Conservation (phyloP, 1,140 invertebrate species). For the Ptiloglossa arizonensis region DNA sequence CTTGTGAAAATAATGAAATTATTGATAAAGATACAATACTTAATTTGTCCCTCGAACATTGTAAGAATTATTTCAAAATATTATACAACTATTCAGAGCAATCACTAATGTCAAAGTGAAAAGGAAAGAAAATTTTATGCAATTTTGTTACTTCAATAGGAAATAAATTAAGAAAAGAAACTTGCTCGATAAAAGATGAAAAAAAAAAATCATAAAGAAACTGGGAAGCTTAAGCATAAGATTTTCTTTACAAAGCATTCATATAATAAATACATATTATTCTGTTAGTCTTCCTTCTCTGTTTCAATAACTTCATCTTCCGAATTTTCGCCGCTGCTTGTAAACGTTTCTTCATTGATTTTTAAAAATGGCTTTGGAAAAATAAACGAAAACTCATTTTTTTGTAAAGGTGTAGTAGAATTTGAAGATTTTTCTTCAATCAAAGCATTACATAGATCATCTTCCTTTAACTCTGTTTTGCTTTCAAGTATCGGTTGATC, state of each 20-base stretch:
- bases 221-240: no score
- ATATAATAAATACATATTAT: not conserved
- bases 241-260: not conserved
- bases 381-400: slow-evolving; percentile 13
- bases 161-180: no score
- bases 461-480: not conserved
- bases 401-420: slow-evolving; percentile 16
- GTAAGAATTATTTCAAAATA: no score
- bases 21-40: no score
- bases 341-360: slow-evolving; percentile 74
- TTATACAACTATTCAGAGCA: no score
- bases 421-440: slow-evolving; percentile 31
- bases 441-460: not conserved
- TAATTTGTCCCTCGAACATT: no score
- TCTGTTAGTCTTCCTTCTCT: not conserved
- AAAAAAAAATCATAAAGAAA: no score
- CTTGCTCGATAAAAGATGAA: not conserved
- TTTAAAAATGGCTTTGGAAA: slow-evolving; percentile 56
- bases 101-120: no score
- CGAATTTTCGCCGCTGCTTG: slow-evolving; percentile 78
- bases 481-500: not conserved
- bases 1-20: no score
- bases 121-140: no score
- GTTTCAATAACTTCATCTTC: slow-evolving; percentile 62
- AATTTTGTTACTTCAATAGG: no score